These are phyloP conservation scores for Gobio occitaniae DNA, from an alignment of 2,797 vertebrate genomes.

Conservation along the genomic window DNA sequence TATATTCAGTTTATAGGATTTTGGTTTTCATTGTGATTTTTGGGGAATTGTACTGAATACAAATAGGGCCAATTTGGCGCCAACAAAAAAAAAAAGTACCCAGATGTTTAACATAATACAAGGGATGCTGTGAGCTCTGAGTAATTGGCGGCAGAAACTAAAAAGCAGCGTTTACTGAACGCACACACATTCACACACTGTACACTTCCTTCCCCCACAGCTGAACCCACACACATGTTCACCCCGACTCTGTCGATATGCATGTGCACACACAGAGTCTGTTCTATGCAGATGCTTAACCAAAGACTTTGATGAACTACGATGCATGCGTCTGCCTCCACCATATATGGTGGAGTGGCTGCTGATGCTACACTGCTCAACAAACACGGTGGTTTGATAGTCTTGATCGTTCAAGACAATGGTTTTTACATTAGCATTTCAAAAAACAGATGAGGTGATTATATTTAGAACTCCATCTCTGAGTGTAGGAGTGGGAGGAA, in stretches of 20 bases:
- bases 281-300: conserved; percentile 49
- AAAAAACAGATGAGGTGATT: conserved; percentile 23
- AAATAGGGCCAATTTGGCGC: neutral
- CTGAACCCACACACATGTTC: conserved; percentile 51
- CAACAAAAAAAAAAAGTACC: neutral
- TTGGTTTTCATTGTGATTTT: neutral
- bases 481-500: conserved; percentile 25
- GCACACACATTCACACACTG: conserved; percentile 20
- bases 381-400: neutral
- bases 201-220: conserved; percentile 51
- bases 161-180: conserved; percentile 36
- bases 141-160: neutral
- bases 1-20: neutral
- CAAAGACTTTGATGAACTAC: conserved; percentile 16
- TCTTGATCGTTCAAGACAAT: neutral
- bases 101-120: neutral
- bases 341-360: conserved; percentile 49
- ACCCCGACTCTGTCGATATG: conserved; percentile 32
- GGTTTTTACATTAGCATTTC: conserved; percentile 21
- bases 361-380: conserved; percentile 16
- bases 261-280: conserved; percentile 41
- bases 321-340: neutral
- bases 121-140: neutral
- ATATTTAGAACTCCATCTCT: conserved; percentile 47
- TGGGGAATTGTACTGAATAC: neutral